phyloP scores from a whole-genome alignment of 2,113 vertebrate genomes.

The Pterophyllum scalare region DNA sequence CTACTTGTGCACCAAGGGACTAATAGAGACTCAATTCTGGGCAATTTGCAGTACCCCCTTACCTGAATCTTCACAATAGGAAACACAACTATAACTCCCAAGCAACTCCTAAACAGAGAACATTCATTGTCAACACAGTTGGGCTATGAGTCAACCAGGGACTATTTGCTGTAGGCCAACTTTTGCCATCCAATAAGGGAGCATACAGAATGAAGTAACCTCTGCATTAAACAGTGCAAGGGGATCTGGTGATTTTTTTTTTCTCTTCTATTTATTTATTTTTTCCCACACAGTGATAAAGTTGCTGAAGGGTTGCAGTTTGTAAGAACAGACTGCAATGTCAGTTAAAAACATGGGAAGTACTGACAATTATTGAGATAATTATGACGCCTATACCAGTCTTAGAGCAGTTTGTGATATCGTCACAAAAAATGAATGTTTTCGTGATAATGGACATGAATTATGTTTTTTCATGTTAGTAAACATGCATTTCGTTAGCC shows the following conservation, averaged over 20 bases:
- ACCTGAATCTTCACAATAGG: background rate
- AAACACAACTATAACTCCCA: background rate
- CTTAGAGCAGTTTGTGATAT: background rate
- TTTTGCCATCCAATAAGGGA: background rate
- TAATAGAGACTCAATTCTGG: slow-evolving; percentile 18
- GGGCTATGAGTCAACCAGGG: background rate
- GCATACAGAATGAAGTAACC: background rate
- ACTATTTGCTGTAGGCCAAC: background rate
- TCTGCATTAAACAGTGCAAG: background rate
- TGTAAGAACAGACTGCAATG: background rate
- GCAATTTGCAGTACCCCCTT: slow-evolving; percentile 14
- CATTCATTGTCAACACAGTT: background rate
- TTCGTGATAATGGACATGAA: no score
- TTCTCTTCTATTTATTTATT: accelerated
- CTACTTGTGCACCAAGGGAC: slow-evolving; percentile 1
- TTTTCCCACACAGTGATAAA: background rate
- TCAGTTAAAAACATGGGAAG: background rate
- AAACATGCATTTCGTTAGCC: no score
- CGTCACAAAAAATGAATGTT: background rate
- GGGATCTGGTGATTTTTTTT: background rate
- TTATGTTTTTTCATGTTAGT: no score
- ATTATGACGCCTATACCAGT: background rate
- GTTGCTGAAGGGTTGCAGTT: background rate
- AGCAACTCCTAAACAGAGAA: background rate
- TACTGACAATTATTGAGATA: background rate